A percentile compares a stretch with the other conserved stretches of the same genome.
phyloP scores from a whole-genome alignment of 2,888 invertebrate genomes.

The Syrista parreyssii region DNA sequence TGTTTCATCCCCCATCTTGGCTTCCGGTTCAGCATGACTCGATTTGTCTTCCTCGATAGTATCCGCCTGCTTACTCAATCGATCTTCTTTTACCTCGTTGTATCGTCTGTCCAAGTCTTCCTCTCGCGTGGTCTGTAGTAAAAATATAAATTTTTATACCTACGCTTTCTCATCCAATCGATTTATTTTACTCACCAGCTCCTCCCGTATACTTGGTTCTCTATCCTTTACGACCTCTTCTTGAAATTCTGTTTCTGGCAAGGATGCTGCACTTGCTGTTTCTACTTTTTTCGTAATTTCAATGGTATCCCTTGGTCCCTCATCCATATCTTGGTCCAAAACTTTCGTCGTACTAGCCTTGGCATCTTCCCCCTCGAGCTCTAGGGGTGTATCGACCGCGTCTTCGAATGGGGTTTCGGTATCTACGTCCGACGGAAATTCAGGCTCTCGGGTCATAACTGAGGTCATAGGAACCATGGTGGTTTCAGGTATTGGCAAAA shows the following conservation, averaged over 20 bases:
- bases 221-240: not conserved
- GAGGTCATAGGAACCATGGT: not conserved
- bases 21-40: not conserved
- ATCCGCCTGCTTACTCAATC: not conserved
- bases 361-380: not conserved
- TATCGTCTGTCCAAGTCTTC: not conserved
- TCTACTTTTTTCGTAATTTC: constrained; percentile 1
- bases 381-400: not conserved
- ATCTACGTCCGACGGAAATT: not conserved
- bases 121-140: not conserved
- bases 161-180: not conserved
- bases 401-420: not conserved
- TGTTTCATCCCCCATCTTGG: not conserved
- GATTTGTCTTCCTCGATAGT: not conserved
- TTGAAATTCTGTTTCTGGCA: not conserved
- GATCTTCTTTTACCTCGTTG: not conserved
- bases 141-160: not conserved
- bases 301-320: not conserved
- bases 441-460: not conserved
- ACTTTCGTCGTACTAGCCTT: not conserved
- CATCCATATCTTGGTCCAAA: not conserved
- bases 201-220: not conserved
- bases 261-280: not conserved
- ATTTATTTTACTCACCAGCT: not conserved
- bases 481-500: not conserved